Percentiles rank a stretch among this genome's conserved stretches.
phyloP scores from a whole-genome alignment of 2,113 vertebrate species.

The Aspidoscelis tigris region DNA sequence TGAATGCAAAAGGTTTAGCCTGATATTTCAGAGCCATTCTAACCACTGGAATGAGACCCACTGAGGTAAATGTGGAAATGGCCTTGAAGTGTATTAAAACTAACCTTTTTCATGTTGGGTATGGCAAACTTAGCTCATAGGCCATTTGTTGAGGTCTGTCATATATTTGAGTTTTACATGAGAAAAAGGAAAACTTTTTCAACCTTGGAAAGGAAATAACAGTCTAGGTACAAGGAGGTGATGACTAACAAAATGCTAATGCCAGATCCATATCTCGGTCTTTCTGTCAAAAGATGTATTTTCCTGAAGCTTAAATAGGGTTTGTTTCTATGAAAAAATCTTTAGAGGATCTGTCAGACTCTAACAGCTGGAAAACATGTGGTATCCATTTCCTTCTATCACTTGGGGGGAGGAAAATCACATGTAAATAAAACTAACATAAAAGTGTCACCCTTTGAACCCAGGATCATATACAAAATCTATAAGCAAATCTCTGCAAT shows the following conservation, averaged over 20 bases:
- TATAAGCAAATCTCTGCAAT: conserved; percentile 79
- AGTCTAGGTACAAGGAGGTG: conserved; percentile 58
- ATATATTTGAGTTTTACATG: conserved; percentile 25
- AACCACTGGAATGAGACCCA: no score
- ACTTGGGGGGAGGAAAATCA: conserved; percentile 83
- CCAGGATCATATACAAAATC: conserved; percentile 76
- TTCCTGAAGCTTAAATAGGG: conserved; percentile 82
- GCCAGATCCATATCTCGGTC: conserved; percentile 72
- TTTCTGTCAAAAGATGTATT: conserved; percentile 77
- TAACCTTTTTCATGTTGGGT: not conserved
- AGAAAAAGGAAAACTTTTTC: conserved; percentile 50
- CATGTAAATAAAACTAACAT: conserved; percentile 88
- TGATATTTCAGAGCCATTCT: no score
- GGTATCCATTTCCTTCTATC: conserved; percentile 86
- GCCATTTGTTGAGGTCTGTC: conserved; percentile 22
- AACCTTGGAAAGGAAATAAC: conserved; percentile 45
- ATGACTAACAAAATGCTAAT: conserved; percentile 70
- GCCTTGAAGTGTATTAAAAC: not conserved
- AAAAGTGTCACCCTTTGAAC: conserved; percentile 83
- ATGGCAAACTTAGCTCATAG: not conserved
- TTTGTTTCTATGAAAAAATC: conserved; percentile 77
- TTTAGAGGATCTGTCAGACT: conserved; percentile 82
- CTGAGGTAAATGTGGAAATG: no score
- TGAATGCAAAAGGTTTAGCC: no score
- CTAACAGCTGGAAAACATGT: conserved; percentile 86